phyloP scores from a whole-genome alignment of 2,113 vertebrate genomes.

The Gorsachius goisagi region DNA sequence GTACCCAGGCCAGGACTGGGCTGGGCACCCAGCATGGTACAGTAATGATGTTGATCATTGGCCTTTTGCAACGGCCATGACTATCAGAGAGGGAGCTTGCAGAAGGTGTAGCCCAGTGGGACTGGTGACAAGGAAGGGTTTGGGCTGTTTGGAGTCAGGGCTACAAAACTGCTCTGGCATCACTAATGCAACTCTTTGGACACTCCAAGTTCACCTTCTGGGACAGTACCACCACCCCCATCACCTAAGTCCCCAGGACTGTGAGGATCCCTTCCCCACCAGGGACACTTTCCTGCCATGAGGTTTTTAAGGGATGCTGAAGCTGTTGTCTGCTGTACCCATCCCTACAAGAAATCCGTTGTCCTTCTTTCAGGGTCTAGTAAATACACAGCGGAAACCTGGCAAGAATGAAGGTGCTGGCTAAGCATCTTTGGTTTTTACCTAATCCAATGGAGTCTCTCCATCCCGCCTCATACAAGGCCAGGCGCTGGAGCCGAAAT shows the following conservation, averaged over 20 bases:
- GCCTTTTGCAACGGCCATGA: neutral
- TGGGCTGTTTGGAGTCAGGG: neutral
- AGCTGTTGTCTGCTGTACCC: neutral
- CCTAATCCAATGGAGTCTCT: neutral
- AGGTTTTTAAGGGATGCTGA: neutral
- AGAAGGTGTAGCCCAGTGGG: neutral
- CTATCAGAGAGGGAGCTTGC: accelerated
- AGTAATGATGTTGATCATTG: accelerated
- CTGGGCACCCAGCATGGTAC: neutral
- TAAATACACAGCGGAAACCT: neutral
- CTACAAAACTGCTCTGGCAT: neutral
- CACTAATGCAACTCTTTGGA: neutral
- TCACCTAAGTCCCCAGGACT: neutral
- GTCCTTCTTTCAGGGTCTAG: neutral
- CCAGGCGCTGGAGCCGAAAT: neutral
- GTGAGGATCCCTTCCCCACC: neutral
- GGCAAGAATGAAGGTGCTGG: neutral
- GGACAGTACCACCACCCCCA: neutral
- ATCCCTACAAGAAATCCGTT: neutral
- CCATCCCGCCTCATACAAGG: accelerated
- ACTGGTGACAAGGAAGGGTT: neutral
- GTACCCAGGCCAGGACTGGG: neutral
- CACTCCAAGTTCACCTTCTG: neutral
- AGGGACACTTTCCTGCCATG: neutral
- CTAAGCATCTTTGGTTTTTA: neutral